These are phyloP conservation scores for Trichosurus vulpecula DNA, from an alignment of 2,797 vertebrate genomes.

Conservation along the genomic window DNA sequence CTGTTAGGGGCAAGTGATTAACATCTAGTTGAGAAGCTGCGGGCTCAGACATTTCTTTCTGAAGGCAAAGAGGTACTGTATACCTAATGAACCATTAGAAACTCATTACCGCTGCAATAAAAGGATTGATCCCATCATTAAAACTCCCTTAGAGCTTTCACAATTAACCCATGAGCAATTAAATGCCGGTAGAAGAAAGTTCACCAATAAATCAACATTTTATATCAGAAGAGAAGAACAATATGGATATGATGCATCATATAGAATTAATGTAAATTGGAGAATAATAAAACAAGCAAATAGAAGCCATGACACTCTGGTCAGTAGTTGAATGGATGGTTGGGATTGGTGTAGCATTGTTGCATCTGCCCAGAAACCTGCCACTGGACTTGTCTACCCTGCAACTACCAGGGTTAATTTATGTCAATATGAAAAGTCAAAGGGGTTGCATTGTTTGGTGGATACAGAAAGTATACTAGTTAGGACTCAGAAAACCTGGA, in stretches of 20 bases:
- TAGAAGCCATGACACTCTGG: slow-evolving; percentile 70
- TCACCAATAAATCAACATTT: slow-evolving; percentile 86
- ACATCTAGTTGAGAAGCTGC: slow-evolving; percentile 68
- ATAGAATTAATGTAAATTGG: slow-evolving; percentile 87
- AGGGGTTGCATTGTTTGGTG: neutral
- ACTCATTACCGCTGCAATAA: slow-evolving; percentile 88
- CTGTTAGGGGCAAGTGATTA: slow-evolving; percentile 71
- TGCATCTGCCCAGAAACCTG: slow-evolving; percentile 37
- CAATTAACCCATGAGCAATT: slow-evolving; percentile 89
- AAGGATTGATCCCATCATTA: slow-evolving; percentile 87
- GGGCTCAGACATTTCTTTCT: slow-evolving; percentile 80
- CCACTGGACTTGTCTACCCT: neutral
- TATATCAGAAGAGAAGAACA: slow-evolving; percentile 81
- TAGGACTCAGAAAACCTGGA: neutral
- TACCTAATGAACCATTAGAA: slow-evolving; percentile 86
- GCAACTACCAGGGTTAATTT: neutral
- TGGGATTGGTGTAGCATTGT: slow-evolving; percentile 50
- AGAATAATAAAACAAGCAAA: slow-evolving; percentile 76
- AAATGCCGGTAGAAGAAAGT: slow-evolving; percentile 83
- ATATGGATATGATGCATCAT: slow-evolving; percentile 84
- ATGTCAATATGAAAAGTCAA: slow-evolving; percentile 14
- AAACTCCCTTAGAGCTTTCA: slow-evolving; percentile 85
- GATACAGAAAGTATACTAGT: neutral
- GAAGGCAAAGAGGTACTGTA: slow-evolving; percentile 71
- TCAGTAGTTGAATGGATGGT: slow-evolving; percentile 72